A percentile compares a stretch with the other conserved stretches of the same genome.
phyloP scores from a whole-genome alignment of 2,888 invertebrate species.

The Loripinus fragilis region DNA sequence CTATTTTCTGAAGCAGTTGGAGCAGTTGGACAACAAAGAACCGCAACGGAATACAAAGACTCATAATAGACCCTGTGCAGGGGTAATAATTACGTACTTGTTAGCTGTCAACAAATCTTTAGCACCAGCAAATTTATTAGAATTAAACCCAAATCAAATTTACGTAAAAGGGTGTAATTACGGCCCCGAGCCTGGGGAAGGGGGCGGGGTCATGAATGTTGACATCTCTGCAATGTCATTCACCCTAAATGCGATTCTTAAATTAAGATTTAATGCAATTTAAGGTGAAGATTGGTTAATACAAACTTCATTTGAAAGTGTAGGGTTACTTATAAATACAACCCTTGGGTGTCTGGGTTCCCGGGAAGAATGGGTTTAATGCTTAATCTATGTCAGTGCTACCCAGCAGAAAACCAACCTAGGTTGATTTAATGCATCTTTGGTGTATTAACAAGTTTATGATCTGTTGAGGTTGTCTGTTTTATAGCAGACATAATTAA shows the following conservation, averaged over 20 bases:
- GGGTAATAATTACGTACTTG: conserved; percentile 64
- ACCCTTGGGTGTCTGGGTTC: conserved; percentile 7
- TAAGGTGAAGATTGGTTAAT: conserved; percentile 12
- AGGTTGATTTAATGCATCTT: conserved; percentile 9
- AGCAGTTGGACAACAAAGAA: conserved; percentile 22
- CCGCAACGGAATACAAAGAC: conserved; percentile 21
- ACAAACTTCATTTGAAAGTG: conserved; percentile 15
- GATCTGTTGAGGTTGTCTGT: neutral
- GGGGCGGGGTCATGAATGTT: conserved; percentile 38
- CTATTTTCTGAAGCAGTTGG: neutral
- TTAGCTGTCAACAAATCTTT: conserved; percentile 59
- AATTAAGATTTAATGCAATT: conserved; percentile 20
- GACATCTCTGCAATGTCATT: conserved; percentile 39
- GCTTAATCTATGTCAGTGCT: conserved; percentile 12
- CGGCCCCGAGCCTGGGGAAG: conserved; percentile 32
- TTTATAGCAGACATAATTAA: neutral
- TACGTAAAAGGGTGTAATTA: conserved; percentile 65
- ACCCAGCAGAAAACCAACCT: neutral
- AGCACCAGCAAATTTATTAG: conserved; percentile 63
- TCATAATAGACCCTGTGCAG: conserved; percentile 51
- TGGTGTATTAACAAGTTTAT: neutral
- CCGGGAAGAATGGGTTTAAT: neutral
- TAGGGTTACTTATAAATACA: conserved; percentile 7
- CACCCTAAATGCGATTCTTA: neutral
- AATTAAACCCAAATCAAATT: conserved; percentile 60